Conservation (phyloP, 2,797 vertebrate species). For the Coregonus ussuriensis region DNA sequence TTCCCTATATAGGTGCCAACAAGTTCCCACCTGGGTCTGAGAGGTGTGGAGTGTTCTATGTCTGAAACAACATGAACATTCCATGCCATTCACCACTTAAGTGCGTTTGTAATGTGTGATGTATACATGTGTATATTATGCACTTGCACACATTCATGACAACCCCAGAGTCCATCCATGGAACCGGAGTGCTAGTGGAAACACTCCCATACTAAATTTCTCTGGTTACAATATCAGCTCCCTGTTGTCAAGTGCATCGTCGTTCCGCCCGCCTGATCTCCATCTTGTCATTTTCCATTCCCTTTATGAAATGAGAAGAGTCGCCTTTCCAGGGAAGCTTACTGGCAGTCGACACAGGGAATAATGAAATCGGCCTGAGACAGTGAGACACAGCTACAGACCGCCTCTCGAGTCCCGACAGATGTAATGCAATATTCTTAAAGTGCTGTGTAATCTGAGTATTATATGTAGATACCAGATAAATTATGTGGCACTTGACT, state of each 20-base stretch:
- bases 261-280: slow-evolving; percentile 56
- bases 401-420: slow-evolving; percentile 17
- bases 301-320: slow-evolving; percentile 62
- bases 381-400: slow-evolving; percentile 40
- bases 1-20: too few relatives aligned
- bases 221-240: slow-evolving; percentile 71
- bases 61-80: neutral
- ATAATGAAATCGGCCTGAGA: slow-evolving; percentile 66
- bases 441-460: slow-evolving; percentile 75
- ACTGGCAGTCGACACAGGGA: slow-evolving; percentile 58
- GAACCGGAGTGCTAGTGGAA: slow-evolving; percentile 56
- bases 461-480: slow-evolving; percentile 75
- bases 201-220: slow-evolving; percentile 40
- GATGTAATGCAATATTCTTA: slow-evolving; percentile 76
- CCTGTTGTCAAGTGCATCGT: slow-evolving; percentile 53
- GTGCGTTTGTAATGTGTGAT: neutral
- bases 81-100: neutral
- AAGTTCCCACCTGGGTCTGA: too few relatives aligned
- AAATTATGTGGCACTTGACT: slow-evolving; percentile 54
- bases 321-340: slow-evolving; percentile 53
- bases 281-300: slow-evolving; percentile 70
- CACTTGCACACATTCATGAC: neutral
- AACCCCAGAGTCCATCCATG: slow-evolving; percentile 26
- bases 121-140: slow-evolving; percentile 6
- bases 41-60: too few relatives aligned